Evolutionary conservation across 2,888 invertebrate species (phyloP), one percentile per base, ranked within the genome.

Genomic region (Zelleria hepariella): DNA sequence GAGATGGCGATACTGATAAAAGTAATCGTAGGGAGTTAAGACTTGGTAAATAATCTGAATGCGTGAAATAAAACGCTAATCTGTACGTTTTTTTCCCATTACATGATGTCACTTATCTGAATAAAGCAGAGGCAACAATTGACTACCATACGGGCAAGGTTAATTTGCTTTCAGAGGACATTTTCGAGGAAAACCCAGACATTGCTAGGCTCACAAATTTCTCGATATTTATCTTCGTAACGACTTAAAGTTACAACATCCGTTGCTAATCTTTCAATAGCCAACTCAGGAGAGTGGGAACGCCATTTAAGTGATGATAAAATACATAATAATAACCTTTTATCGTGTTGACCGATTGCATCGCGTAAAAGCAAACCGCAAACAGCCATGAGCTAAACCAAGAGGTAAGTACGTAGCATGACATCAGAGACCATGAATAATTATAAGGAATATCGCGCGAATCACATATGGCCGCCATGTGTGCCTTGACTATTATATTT

Each of bases 381-480:
- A 51, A 51, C 23, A 23, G 23, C 51, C 51, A 23, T 51, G 51
- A 51, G 23, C 51, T 23, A 51, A 49, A 20, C 49, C 18, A 58
- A 21, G 49, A 58, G 25, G 24, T 42, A 3, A 49, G 20, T 49
- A 26, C 57, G 42, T 21, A 57, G 15, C 57, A 51, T 51, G 51
- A 51, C 51, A 51, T 51, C 51, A 51, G 8, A 51, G 51, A 20
- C 23, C 10, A 21, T 51, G 23, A 51, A 5, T 42, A 21, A 51
- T 21, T 51, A 51, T 51, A 21, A 51, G 26, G 25, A 25, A 51
- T 26, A 58, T 58, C 49, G 26, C 57, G 47, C 20, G n/a, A 58
- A 47, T 42, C 32, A 49, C 48, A 49, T 58, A 58, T 51, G 58
- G 58, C 51, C n/a, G 23, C 58, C 58, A 58, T 58, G 21, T 58